Evolutionary conservation across 1,140 invertebrate species (phyloP).

Genomic region (Periplaneta americana): DNA sequence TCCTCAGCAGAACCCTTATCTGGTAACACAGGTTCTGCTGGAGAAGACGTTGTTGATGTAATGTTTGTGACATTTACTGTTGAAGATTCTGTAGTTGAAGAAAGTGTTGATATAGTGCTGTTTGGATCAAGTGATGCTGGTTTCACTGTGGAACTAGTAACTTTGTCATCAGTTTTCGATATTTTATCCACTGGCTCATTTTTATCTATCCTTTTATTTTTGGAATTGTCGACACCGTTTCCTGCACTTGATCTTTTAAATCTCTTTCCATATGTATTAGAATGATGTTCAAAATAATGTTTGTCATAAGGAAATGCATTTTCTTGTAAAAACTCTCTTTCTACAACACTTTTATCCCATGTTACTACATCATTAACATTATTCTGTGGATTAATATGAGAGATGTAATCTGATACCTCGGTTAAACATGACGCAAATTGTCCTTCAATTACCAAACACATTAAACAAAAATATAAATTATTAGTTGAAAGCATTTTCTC

Average conservation of each 20-base stretch:
- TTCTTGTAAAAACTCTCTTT: not conserved
- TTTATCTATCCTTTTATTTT: not conserved
- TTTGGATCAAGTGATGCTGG: not conserved
- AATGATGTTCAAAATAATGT: no score
- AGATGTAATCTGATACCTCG: not conserved
- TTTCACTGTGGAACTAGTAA: not conserved
- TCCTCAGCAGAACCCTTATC: conserved; percentile 87
- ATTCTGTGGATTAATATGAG: not conserved
- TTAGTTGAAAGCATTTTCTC: not conserved
- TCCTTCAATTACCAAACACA: not conserved
- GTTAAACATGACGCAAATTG: not conserved
- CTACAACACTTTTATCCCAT: not conserved
- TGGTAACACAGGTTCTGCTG: conserved; percentile 64
- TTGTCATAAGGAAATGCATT: not conserved
- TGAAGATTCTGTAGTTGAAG: conserved; percentile 16
- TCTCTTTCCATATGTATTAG: no score
- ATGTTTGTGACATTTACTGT: not conserved
- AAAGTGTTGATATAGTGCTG: not conserved
- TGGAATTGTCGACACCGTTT: not conserved
- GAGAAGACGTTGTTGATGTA: conserved; percentile 44
- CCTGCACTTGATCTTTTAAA: not conserved
- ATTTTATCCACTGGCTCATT: not conserved
- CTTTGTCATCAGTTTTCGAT: not conserved
- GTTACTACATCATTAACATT: not conserved
- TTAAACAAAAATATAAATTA: not conserved